Evolutionary conservation across 1,140 invertebrate species (phyloP), one percentile per base, ranked within the genome.

Genomic region (Drosophila yakuba): DNA sequence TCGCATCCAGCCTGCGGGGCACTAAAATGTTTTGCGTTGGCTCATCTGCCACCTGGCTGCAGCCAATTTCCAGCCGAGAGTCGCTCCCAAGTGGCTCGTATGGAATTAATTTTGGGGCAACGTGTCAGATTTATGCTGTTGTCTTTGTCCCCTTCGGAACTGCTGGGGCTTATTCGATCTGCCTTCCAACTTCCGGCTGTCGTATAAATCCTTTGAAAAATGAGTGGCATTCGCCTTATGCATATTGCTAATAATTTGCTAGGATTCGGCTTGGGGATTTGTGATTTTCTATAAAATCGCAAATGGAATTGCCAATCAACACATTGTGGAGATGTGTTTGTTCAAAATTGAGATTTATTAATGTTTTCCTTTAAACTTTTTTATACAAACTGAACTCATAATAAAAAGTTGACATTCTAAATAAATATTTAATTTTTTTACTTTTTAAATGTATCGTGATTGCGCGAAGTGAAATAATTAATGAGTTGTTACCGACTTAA

Each of bases 51-150:
- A 76, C 63, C 41, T 63, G 83, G 68, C 64, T 47, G 67, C 63
- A 60, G 74, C 61, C 64, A 63, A 67, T 71, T 59, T 62, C 28
- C 77, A 80, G 68, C 36, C 45, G 44, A 50, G 32, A 51, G 44
- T 50, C 14, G 15, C 66, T 32, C 61, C 67, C 73, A 58, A 52
- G 39, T 54, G 74, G 64, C 64, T 86, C 78, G 71, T 88, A 88
- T 68, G 72, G 77, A 88, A 86, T 86, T 86, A 86, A 86, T 86
- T 86, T 86, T 51, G 68, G 78, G 74, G 75, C 83, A 88, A 82
- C 79, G 84, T 86, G 69, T 85, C 63, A 71, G 82, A 66, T 74
- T 74, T 66, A 84, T 83, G 55, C 57, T 51, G 61, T 32, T 38
- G 41, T 45, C 57, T 23, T 23, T 23, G 28, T 39, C 25, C 52